Evolutionary conservation across 1,140 invertebrate genomes (phyloP), one percentile per base, ranked within the genome.

Genomic region (Drosophila sucinea): DNA sequence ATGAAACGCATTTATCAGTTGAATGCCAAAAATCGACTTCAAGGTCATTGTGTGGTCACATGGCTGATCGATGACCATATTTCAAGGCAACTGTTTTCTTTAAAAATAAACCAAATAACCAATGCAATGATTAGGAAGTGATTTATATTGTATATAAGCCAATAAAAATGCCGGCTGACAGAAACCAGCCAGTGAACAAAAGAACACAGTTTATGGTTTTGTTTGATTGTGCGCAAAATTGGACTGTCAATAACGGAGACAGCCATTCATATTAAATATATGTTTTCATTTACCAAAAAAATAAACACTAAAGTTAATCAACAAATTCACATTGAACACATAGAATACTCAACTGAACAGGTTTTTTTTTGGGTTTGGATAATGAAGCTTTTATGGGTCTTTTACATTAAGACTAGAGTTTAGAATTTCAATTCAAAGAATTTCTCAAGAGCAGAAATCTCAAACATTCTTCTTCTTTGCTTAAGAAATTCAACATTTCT

Each of bases 1-100:
- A 51, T 61, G 67, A 81, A 82, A 82, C 47, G 55, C 77, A 85
- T 85, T 78, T 80, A 80, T 82, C 80, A 83, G 67, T 72, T 47
- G 41, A 70, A 60, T 69, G 58, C 66, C 60, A 51, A 54, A 81
- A 66, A 73, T 61, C 70, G 47, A 60, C 55, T 54, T 27, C 72
- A 85, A 86, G 82, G 81, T 81, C 73, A 56, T 60, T 35, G 66
- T 17, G 41, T 17, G 41, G 58, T 61, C 47, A 57, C 78, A 81
- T 75, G 44, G 44, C 25, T 85, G 82, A 85, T 85, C 74, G 82
- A 85, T 85, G 67, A 79, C 64, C 76, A 68, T 40, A 67, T 60
- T 25, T 51, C 44, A 51, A 51, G 44, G 44, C 44, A 51, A 51
- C 44, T 10, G 25, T 51, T 51, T 47, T 8, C 27, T n/a, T 51